Evolutionary conservation across 2,113 vertebrate genomes (phyloP), one percentile per base, ranked within the genome.

Genomic region (Chinchilla lanigera): DNA sequence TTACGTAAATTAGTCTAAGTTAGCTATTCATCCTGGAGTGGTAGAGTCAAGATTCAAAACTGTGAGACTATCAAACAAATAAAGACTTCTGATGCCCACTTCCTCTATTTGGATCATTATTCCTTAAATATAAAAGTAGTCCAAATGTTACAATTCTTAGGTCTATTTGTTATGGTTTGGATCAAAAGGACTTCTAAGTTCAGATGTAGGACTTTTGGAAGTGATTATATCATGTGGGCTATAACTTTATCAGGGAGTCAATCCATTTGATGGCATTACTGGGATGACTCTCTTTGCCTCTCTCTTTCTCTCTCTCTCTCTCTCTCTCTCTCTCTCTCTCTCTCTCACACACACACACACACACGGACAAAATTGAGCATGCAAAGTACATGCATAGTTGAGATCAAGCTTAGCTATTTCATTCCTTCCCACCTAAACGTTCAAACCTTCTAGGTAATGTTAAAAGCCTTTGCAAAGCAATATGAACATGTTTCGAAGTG

Each of bases 1-100:
- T 86, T 86, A 95, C 88, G 82, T 90, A 94, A 90, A 83, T 94
- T 28, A 47, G 11, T 61, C 41, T 63, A 69, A 10, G 9, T 77
- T 47, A 92, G 19, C 65, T 77, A 85, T 44, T 81, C 52, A 52
- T 77, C 52, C 47, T n/a, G 89, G 52, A 56, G 58, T 14, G 58
- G 26, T 5, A 60, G 28, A 33, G 63, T n/a, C 52, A 89, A 17
- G 67, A 81, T 96, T 90, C 67, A 67, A 16, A 92, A 83, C 16
- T 28, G 13, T n/a, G 44, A 85, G 22, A 30, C 22, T 38, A 20
- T 41, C 30, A 52, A 75, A 80, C n/a, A 22, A 73, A 38, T 24
- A 90, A 47, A 75, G 56, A 44, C 35, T 78, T 71, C 47, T 30
- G 58, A 73, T 6, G 17, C 3, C 54, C 6, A 80, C 3, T 52